phyloP scores from a whole-genome alignment of 92 coral and sea anemone species.

The Palythoa heliodiscus region DNA sequence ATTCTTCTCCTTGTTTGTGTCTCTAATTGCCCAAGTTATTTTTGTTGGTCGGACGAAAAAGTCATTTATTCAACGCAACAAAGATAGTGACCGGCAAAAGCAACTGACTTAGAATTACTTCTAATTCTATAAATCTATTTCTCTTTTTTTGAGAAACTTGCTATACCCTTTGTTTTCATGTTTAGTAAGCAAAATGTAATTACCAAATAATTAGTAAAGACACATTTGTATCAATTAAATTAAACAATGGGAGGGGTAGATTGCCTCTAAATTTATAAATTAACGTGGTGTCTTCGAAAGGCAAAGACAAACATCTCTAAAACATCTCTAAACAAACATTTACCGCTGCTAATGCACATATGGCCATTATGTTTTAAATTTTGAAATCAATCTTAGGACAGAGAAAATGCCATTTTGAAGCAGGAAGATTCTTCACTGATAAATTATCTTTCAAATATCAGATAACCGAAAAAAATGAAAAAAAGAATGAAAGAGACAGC shows the following conservation, averaged over 20 bases:
- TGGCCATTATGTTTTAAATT: neutral
- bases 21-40: neutral
- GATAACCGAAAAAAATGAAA: neutral
- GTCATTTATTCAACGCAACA: neutral
- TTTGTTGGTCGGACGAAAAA: neutral
- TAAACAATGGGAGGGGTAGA: neutral
- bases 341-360: neutral
- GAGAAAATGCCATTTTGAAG: neutral
- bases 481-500: neutral
- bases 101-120: neutral
- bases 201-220: neutral
- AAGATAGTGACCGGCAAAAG: neutral
- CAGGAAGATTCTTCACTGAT: neutral
- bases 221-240: neutral
- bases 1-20: neutral
- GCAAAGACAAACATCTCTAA: neutral
- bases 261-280: neutral
- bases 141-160: neutral
- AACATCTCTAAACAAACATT: conserved; percentile 20
- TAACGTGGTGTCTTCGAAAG: neutral
- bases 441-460: neutral
- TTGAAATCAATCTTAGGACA: neutral
- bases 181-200: neutral
- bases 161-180: neutral
- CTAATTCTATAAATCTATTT: neutral